Evolutionary conservation across 92 coral and sea anemone genomes (phyloP).

Genomic region (Micromussa lordhowensis): DNA sequence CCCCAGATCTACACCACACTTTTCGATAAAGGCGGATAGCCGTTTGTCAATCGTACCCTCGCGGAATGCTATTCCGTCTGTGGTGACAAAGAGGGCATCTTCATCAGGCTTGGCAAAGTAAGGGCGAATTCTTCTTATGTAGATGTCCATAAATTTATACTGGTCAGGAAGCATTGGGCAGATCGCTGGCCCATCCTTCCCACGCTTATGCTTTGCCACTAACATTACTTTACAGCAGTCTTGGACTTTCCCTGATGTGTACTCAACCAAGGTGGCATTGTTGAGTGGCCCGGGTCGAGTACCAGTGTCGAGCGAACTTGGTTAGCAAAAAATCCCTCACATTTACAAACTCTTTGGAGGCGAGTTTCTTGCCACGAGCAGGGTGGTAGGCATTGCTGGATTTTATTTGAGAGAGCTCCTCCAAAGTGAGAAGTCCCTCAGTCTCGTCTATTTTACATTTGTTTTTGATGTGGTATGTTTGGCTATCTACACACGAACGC

Average conservation of each 20-base stretch:
- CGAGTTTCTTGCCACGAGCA: neutral
- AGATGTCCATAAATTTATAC: neutral
- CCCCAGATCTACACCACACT: neutral
- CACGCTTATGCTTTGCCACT: constrained; percentile 4
- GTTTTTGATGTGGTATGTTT: neutral
- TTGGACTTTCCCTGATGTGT: neutral
- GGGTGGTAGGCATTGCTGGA: neutral
- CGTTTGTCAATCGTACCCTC: neutral
- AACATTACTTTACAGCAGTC: neutral
- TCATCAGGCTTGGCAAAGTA: neutral
- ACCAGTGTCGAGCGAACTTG: neutral
- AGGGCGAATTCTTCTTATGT: neutral
- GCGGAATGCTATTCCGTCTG: neutral
- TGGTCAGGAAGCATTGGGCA: neutral
- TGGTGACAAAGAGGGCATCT: neutral
- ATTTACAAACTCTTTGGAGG: neutral
- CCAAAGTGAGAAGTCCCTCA: neutral
- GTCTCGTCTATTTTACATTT: neutral
- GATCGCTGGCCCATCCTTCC: constrained; percentile 25
- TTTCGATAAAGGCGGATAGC: neutral
- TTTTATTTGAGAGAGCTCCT: neutral
- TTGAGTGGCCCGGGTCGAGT: neutral
- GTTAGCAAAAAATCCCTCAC: neutral
- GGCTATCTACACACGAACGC: neutral
- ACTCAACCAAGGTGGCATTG: constrained; percentile 10